phyloP scores from a whole-genome alignment of 2,888 invertebrate species.

The Apeira syringaria region DNA sequence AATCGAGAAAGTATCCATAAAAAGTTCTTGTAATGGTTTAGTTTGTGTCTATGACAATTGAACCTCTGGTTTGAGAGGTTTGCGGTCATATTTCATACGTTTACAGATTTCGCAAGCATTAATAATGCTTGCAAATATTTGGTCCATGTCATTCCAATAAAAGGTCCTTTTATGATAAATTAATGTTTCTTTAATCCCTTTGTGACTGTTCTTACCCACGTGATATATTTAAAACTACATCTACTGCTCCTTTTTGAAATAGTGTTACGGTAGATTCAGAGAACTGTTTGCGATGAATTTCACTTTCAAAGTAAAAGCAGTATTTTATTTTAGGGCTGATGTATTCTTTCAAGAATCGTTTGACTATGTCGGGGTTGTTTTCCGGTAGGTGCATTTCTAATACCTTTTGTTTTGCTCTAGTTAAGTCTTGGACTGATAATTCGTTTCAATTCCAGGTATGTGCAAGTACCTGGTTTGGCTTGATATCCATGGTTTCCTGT shows the following conservation, averaged over 20 bases:
- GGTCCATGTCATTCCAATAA: slow-evolving; percentile 1
- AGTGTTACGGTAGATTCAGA: not conserved
- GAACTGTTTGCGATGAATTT: slow-evolving; percentile 1
- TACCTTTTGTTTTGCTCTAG: slow-evolving; percentile 32
- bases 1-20: not conserved
- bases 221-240: not conserved
- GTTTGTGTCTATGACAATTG: slow-evolving; percentile 21
- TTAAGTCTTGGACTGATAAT: slow-evolving; percentile 29
- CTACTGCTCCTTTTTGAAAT: slow-evolving; percentile 1
- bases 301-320: slow-evolving; percentile 26
- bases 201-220: not conserved
- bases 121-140: slow-evolving; percentile 12
- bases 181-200: slow-evolving; percentile 2
- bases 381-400: slow-evolving; percentile 34
- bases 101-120: slow-evolving; percentile 33
- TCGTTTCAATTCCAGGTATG: slow-evolving; percentile 29
- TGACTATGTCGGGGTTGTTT: slow-evolving; percentile 28
- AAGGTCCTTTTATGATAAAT: not conserved
- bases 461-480: slow-evolving; percentile 39
- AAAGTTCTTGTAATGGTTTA: slow-evolving; percentile 4
- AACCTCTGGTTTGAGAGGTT: slow-evolving; percentile 33
- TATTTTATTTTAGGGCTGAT: slow-evolving; percentile 30
- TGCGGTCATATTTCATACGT: slow-evolving; percentile 4
- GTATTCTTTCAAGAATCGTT: slow-evolving; percentile 36
- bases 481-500: slow-evolving; percentile 38